Evolutionary conservation across 2,797 vertebrate species (phyloP).

Genomic region (Crenuchus spilurus): DNA sequence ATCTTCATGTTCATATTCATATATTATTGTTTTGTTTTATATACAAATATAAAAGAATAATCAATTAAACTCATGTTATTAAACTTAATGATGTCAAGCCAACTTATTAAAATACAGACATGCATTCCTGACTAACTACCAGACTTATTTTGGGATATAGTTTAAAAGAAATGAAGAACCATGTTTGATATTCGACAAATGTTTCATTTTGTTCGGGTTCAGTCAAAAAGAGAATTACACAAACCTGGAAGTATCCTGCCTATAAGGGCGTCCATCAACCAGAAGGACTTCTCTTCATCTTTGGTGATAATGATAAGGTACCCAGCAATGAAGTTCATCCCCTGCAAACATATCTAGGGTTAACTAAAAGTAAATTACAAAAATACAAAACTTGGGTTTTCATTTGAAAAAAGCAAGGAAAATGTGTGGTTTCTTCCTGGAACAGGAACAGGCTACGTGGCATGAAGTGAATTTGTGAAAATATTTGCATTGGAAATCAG

Average conservation of each 20-base stretch:
- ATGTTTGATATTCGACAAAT: too few relatives aligned
- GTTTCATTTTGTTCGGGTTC: too few relatives aligned
- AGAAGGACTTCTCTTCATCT: conserved; percentile 93
- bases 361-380: not conserved
- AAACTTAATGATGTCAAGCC: too few relatives aligned
- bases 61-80: too few relatives aligned
- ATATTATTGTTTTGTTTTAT: too few relatives aligned
- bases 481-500: conserved; percentile 53
- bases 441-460: not conserved
- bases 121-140: too few relatives aligned
- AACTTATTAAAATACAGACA: too few relatives aligned
- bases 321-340: conserved; percentile 96
- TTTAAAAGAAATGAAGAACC: too few relatives aligned
- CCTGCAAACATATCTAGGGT: conserved; percentile 74
- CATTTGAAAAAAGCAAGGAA: not conserved
- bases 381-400: not conserved
- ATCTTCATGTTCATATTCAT: too few relatives aligned
- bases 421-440: not conserved
- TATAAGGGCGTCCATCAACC: conserved; percentile 92
- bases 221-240: conserved; percentile 39
- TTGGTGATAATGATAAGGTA: conserved; percentile 93
- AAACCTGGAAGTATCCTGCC: conserved; percentile 91
- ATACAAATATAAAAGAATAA: too few relatives aligned
- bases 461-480: conserved; percentile 11
- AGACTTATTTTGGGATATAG: too few relatives aligned